These are phyloP conservation scores for Thysanoteuthis rhombus DNA, from an alignment of 2,888 invertebrate genomes.

Conservation along the genomic window DNA sequence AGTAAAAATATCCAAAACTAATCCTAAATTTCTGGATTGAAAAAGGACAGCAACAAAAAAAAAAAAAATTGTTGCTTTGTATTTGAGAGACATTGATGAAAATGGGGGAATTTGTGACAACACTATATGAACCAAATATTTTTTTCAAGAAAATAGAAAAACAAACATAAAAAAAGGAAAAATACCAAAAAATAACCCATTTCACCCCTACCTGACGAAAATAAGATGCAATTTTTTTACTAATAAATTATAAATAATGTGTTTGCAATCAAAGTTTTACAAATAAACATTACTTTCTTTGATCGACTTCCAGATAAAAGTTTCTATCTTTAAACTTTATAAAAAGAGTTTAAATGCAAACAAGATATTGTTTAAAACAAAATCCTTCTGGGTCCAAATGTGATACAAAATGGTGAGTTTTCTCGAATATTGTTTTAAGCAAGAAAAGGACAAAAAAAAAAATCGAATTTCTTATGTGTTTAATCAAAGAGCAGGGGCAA, in stretches of 20 bases:
- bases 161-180: neutral
- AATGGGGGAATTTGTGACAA: neutral
- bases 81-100: neutral
- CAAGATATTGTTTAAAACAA: neutral
- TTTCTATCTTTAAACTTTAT: neutral
- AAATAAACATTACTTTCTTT: neutral
- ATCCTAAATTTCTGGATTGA: neutral
- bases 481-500: neutral
- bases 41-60: neutral
- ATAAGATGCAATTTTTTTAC: slow-evolving; percentile 1
- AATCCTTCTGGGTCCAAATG: slow-evolving; percentile 12
- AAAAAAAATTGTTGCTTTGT: neutral
- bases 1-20: neutral
- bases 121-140: neutral
- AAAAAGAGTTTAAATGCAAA: neutral
- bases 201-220: neutral
- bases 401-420: slow-evolving; percentile 12
- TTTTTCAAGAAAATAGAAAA: neutral
- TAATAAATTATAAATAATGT: slow-evolving; percentile 12
- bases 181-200: neutral
- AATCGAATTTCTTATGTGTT: neutral
- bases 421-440: neutral
- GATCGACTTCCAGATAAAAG: neutral
- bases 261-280: neutral
- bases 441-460: neutral